Evolutionary conservation across 2,888 invertebrate species (phyloP).

Genomic region (Spatulosminthurus flaviceps): DNA sequence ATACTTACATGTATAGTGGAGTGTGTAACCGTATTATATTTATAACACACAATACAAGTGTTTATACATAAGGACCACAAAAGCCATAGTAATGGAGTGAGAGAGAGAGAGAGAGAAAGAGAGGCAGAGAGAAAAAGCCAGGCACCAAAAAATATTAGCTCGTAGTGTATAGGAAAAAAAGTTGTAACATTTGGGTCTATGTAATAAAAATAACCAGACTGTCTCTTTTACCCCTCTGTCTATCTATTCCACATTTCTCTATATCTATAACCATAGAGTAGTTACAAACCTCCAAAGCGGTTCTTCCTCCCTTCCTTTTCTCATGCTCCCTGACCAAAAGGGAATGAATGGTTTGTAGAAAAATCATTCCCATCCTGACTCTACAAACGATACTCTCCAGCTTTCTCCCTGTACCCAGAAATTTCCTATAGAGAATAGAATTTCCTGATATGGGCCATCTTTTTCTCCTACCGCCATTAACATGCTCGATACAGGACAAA

Average conservation of each 20-base stretch:
- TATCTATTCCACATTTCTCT: neutral
- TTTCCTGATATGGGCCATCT: too few relatives aligned
- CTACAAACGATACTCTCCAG: constrained; percentile 16
- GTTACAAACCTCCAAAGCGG: too few relatives aligned
- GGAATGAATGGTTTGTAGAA: neutral
- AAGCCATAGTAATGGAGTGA: too few relatives aligned
- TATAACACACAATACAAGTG: too few relatives aligned
- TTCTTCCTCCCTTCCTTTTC: neutral
- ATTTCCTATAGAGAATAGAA: too few relatives aligned
- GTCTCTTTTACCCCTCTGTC: neutral
- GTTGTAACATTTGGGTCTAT: constrained; percentile 38
- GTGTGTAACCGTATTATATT: too few relatives aligned
- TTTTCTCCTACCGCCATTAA: constrained; percentile 24
- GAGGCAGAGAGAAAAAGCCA: neutral
- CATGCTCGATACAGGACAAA: too few relatives aligned
- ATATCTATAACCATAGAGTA: too few relatives aligned
- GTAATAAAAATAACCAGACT: constrained; percentile 44
- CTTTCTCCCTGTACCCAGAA: neutral
- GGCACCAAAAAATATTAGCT: constrained; percentile 1
- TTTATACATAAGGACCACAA: too few relatives aligned
- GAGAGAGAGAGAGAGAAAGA: neutral
- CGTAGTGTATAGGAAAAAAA: neutral
- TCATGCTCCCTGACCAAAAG: too few relatives aligned
- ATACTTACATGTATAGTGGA: too few relatives aligned
- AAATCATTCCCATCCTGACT: constrained; percentile 15